Conservation (phyloP, 1,140 invertebrate genomes). For the Paraescarpia echinospica region DNA sequence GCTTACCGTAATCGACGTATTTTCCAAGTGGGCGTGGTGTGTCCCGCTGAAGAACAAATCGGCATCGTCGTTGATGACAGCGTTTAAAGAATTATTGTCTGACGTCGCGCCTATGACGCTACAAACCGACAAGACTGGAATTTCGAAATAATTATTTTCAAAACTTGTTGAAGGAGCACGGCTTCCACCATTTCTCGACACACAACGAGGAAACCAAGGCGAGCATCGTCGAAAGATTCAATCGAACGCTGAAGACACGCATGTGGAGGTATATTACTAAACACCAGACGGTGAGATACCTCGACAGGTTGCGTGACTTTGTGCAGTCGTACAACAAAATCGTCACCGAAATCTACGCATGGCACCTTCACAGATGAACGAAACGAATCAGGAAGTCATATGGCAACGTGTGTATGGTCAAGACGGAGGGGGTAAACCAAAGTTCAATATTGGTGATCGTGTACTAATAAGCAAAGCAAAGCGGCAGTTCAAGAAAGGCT, state of each 20-base stretch:
- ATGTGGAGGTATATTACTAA: slow-evolving; percentile 58
- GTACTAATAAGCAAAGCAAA: slow-evolving; percentile 30
- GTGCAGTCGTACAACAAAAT: slow-evolving; percentile 57
- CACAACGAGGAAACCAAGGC: slow-evolving; percentile 56
- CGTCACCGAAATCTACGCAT: slow-evolving; percentile 55
- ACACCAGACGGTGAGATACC: slow-evolving; percentile 54
- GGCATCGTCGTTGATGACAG: slow-evolving; percentile 36
- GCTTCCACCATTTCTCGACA: slow-evolving; percentile 22
- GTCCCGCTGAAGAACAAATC: slow-evolving; percentile 59
- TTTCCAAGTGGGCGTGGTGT: slow-evolving; percentile 60
- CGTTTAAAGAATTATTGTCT: slow-evolving; percentile 32
- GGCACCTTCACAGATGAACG: slow-evolving; percentile 49
- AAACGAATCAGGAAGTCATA: neutral
- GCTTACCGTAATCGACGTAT: slow-evolving; percentile 59
- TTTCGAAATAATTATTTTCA: slow-evolving; percentile 31
- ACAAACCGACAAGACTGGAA: slow-evolving; percentile 26
- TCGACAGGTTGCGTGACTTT: slow-evolving; percentile 50
- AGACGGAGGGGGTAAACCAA: slow-evolving; percentile 35
- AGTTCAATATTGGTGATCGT: slow-evolving; percentile 47
- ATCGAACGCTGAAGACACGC: slow-evolving; percentile 57
- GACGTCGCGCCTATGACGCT: slow-evolving; percentile 25
- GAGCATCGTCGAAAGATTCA: slow-evolving; percentile 58
- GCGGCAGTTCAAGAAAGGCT: slow-evolving; percentile 32
- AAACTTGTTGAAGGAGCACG: slow-evolving; percentile 21
- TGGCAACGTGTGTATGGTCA: slow-evolving; percentile 19